Conservation (phyloP, 2,888 invertebrate species). For the Aphidoletes aphidimyza region DNA sequence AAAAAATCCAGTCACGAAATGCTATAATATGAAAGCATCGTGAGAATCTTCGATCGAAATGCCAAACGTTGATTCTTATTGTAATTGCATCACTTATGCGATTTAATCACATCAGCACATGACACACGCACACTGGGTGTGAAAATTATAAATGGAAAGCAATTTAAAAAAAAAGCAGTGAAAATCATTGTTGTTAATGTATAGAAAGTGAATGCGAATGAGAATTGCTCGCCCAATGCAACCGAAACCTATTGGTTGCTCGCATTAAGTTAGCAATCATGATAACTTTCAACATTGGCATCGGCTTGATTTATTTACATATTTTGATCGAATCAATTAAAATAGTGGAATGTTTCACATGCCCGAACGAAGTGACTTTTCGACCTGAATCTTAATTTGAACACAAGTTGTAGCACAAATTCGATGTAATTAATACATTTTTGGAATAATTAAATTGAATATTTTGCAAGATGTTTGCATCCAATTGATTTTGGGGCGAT, state of each 20-base stretch:
- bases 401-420: conserved; percentile 8
- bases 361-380: background rate
- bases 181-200: background rate
- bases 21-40: background rate
- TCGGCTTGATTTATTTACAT: background rate
- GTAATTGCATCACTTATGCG: background rate
- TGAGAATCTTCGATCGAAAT: background rate
- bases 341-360: background rate
- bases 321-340: conserved; percentile 31
- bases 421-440: conserved; percentile 19
- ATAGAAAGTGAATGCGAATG: background rate
- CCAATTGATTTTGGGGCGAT: conserved; percentile 33
- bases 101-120: background rate
- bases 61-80: background rate
- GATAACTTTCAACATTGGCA: background rate
- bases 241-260: background rate
- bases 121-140: background rate
- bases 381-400: conserved; percentile 24
- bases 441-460: conserved; percentile 12
- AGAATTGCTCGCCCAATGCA: background rate
- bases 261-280: background rate
- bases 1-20: conserved; percentile 22
- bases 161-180: background rate
- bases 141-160: background rate
- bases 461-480: background rate